Conservation (phyloP, 2,797 vertebrate genomes). For the Sylvilagus floridanus region DNA sequence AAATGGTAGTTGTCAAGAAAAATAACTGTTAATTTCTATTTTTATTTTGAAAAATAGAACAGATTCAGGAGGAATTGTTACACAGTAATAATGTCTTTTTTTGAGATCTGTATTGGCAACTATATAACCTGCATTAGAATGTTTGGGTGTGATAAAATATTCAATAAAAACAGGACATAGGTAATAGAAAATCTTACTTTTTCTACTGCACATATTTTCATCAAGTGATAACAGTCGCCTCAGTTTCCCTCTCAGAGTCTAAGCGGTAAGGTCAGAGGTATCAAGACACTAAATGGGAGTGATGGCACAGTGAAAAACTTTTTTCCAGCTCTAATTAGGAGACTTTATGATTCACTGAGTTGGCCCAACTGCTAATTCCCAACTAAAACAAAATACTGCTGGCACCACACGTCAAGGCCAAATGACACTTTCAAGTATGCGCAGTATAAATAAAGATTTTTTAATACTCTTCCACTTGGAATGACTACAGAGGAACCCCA, state of each 20-base stretch:
- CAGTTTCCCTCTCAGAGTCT: background rate
- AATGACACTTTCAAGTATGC: conserved; percentile 75
- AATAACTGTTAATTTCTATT: background rate
- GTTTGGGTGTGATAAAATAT: conserved; percentile 5
- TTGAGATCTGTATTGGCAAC: conserved; percentile 9
- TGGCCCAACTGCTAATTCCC: conserved; percentile 71
- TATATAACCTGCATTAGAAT: background rate
- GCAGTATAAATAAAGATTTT: conserved; percentile 57
- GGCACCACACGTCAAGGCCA: background rate
- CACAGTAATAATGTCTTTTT: background rate
- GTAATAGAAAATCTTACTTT: background rate
- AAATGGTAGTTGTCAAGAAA: conserved; percentile 39
- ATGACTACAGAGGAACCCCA: conserved; percentile 70
- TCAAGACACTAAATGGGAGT: background rate
- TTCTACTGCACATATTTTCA: background rate
- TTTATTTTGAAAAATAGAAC: conserved; percentile 46
- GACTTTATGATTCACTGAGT: conserved; percentile 67
- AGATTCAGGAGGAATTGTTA: background rate
- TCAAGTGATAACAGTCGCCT: background rate
- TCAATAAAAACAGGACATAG: conserved; percentile 1
- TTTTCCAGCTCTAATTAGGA: conserved; percentile 52
- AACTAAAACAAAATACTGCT: conserved; percentile 46
- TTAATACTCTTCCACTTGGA: conserved; percentile 68
- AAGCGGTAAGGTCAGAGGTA: conserved; percentile 3
- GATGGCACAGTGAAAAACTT: background rate